These are phyloP conservation scores for Magallana gigas DNA, from an alignment of 1,140 invertebrate species.

Conservation along the genomic window DNA sequence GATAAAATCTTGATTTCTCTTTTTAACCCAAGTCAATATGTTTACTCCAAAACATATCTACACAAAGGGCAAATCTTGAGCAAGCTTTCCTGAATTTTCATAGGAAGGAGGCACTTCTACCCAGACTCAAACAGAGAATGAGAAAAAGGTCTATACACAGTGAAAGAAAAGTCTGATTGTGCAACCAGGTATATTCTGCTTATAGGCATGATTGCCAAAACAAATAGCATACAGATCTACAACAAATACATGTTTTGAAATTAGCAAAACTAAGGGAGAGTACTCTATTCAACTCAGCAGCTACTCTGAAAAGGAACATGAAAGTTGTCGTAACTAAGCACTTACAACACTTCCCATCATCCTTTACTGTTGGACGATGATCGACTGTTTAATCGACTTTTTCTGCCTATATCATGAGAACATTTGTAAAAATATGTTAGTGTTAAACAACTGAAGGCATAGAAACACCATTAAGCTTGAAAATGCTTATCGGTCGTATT, in stretches of 20 bases:
- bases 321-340: neutral
- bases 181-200: neutral
- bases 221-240: neutral
- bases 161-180: neutral
- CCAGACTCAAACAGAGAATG: neutral
- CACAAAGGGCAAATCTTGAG: neutral
- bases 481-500: too few species aligned
- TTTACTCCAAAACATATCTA: too few species aligned
- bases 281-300: neutral
- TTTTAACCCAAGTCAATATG: too few species aligned
- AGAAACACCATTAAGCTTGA: too few species aligned
- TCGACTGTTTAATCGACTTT: neutral
- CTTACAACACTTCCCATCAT: slow-evolving; percentile 10
- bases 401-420: neutral
- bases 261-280: neutral
- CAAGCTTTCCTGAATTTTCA: neutral
- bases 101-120: neutral
- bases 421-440: neutral
- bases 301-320: slow-evolving; percentile 14
- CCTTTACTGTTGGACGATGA: slow-evolving; percentile 13
- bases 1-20: too few species aligned
- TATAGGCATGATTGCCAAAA: neutral
- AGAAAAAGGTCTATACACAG: neutral
- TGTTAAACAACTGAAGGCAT: neutral
- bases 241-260: too few species aligned